Evolutionary conservation across 2,113 vertebrate species (phyloP).

Genomic region (Neomonachus schauinslandi): DNA sequence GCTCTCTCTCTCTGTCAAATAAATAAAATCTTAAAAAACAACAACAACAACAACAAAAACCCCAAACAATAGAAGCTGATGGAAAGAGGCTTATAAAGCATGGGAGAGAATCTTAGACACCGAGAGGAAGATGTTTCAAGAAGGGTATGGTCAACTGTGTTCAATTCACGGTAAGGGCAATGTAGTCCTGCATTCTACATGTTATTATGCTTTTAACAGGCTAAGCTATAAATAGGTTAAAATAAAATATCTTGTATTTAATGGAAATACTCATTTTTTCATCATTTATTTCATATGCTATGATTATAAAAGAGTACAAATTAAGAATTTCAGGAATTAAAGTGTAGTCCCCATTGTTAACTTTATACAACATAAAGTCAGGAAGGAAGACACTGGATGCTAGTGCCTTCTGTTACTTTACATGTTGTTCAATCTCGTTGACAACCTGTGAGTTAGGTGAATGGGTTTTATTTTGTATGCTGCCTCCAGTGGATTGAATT

Average conservation of each 20-base stretch:
- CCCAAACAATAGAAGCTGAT: background rate
- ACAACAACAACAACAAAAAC: no score
- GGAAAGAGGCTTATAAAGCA: background rate
- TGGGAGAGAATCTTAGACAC: background rate
- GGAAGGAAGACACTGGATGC: background rate
- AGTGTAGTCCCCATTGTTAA: background rate
- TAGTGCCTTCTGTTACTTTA: background rate
- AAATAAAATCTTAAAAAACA: background rate
- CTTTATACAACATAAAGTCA: background rate
- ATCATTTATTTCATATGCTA: background rate
- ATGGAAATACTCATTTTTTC: background rate
- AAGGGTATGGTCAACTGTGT: background rate
- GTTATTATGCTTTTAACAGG: background rate
- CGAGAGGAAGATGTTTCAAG: background rate
- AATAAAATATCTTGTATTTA: background rate
- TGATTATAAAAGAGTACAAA: background rate
- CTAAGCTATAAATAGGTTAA: background rate
- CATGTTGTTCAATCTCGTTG: background rate
- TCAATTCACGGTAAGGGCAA: background rate
- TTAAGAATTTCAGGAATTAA: background rate
- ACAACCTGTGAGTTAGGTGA: background rate
- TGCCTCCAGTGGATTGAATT: background rate
- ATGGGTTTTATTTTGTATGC: background rate
- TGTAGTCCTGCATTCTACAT: background rate
- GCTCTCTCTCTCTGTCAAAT: background rate